A percentile compares a stretch with the other conserved stretches of the same genome.
These are phyloP conservation scores for Entomyzon cyanotis DNA, from an alignment of 2,113 vertebrate species.

Conservation along the genomic window DNA sequence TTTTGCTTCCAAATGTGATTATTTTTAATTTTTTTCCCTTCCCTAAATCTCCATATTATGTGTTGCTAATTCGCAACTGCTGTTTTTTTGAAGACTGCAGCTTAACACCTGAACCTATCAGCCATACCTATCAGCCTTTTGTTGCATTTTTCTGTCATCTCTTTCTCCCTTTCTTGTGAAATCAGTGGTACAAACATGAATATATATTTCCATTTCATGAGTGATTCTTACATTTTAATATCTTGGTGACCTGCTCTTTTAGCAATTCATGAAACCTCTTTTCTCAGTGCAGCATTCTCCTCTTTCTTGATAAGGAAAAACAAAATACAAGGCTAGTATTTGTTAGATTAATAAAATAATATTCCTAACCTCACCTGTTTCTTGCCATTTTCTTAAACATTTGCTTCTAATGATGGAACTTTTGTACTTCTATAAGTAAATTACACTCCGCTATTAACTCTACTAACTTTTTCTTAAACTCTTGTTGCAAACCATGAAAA, in stretches of 20 bases:
- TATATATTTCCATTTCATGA: neutral
- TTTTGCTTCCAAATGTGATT: neutral
- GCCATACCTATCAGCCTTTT: neutral
- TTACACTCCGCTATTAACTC: neutral
- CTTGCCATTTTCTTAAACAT: neutral
- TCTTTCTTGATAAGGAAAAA: neutral
- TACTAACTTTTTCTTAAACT: neutral
- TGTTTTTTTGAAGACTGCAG: neutral
- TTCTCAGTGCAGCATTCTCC: neutral
- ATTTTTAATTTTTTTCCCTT: neutral
- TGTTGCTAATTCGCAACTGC: neutral
- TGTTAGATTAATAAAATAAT: neutral
- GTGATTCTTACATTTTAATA: neutral
- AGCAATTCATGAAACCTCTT: neutral
- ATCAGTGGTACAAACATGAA: neutral
- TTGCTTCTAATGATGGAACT: neutral
- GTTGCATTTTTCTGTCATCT: neutral
- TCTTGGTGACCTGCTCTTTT: neutral
- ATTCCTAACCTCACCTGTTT: neutral
- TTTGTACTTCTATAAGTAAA: neutral
- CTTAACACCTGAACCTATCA: neutral
- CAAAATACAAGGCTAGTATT: neutral
- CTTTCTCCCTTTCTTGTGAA: neutral
- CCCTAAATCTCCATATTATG: neutral
- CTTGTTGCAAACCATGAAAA: neutral